Percentiles rank a stretch among this genome's conserved stretches.
These are phyloP conservation scores for Psophia crepitans DNA, from an alignment of 2,113 vertebrate species.

Conservation along the genomic window DNA sequence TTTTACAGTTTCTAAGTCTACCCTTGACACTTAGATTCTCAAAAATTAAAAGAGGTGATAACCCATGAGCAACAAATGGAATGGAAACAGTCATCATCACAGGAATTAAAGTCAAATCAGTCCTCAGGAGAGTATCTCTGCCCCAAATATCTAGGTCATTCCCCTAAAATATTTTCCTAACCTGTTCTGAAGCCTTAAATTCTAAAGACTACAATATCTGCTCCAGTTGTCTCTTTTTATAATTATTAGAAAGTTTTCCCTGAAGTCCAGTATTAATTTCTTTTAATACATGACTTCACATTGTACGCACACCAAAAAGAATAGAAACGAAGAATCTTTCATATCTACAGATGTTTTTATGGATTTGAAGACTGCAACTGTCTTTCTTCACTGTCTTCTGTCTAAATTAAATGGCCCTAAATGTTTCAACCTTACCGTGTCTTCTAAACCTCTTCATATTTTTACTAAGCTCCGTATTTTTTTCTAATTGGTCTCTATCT, in stretches of 20 bases:
- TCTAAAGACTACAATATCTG: not conserved
- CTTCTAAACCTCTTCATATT: not conserved
- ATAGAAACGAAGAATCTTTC: not conserved
- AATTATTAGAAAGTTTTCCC: not conserved
- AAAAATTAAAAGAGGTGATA: not conserved
- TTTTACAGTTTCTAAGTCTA: not conserved
- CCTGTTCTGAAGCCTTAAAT: not conserved
- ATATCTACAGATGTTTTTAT: not conserved
- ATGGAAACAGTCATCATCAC: not conserved
- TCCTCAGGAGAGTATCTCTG: not conserved
- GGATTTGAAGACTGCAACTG: not conserved
- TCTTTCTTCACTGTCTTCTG: not conserved
- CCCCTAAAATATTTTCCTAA: not conserved
- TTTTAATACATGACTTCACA: not conserved
- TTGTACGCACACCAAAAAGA: not conserved
- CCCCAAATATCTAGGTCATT: not conserved
- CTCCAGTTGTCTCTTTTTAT: not conserved
- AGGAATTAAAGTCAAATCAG: not conserved
- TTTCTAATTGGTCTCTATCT: not conserved
- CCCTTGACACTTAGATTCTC: not conserved
- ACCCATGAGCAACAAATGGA: not conserved
- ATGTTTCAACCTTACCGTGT: not conserved
- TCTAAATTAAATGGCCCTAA: not conserved
- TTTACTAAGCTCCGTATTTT: not conserved
- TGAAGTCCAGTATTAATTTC: not conserved